These are phyloP conservation scores for Acanthosepion pharaonis DNA, from an alignment of 2,888 invertebrate species.

Conservation along the genomic window DNA sequence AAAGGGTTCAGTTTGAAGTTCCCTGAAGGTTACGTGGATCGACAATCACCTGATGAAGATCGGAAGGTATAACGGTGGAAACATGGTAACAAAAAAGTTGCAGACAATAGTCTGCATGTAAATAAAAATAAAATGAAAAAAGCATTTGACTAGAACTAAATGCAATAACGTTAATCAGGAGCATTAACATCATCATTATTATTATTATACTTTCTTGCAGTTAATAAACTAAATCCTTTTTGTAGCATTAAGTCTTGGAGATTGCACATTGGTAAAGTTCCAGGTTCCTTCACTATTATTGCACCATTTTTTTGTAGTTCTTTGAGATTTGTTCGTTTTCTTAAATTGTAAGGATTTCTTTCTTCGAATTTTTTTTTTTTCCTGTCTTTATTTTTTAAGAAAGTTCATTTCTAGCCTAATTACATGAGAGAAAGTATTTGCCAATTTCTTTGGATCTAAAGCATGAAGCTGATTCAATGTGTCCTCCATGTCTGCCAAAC, in stretches of 20 bases:
- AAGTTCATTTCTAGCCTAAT: slow-evolving; percentile 75
- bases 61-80: too few relatives aligned
- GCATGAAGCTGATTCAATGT: slow-evolving; percentile 69
- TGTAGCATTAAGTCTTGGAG: not conserved
- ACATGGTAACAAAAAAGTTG: too few relatives aligned
- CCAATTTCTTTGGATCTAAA: slow-evolving; percentile 70
- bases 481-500: slow-evolving; percentile 73
- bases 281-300: not conserved
- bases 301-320: not conserved
- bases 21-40: too few relatives aligned
- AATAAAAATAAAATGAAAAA: too few relatives aligned
- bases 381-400: slow-evolving; percentile 73
- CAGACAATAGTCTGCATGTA: too few relatives aligned
- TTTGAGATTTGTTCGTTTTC: not conserved
- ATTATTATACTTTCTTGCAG: not conserved
- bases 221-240: not conserved
- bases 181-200: too few relatives aligned
- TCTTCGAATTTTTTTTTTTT: not conserved
- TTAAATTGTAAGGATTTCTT: not conserved
- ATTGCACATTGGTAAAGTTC: not conserved
- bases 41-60: too few relatives aligned
- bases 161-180: too few relatives aligned
- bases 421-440: slow-evolving; percentile 74
- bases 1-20: too few relatives aligned
- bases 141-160: too few relatives aligned